Evolutionary conservation across 2,888 invertebrate species (phyloP), one percentile per base, ranked within the genome.

Genomic region (Boloria selene): DNA sequence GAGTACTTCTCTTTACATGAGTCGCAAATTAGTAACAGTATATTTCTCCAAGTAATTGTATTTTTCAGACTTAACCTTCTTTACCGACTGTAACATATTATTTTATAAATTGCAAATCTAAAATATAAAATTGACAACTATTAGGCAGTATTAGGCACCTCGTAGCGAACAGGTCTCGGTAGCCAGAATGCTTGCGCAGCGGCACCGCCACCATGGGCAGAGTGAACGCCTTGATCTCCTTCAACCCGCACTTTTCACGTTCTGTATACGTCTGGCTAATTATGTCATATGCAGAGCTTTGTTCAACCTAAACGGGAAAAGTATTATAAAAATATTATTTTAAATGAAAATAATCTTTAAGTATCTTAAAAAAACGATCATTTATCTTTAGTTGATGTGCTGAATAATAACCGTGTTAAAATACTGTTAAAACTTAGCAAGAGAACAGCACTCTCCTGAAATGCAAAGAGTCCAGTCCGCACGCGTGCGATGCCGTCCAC

Each of bases 241-340:
- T 90, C 18, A 95, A 83, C 1, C 93, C 93, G 74, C 94, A 95
- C 80, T 95, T 95, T 79, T 95, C 94, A 3, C 87, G 86, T 80
- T 94, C 94, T 69, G 88, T 92, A 76, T 92, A 95, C 1, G 94
- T 94, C 74, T 93, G 89, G 77, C 93, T 93, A 69, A 94, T 93
- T 16, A 94, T 86, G 71, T 94, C 93, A 79, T 94, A 94, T 10
- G 93, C 94, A 0, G 94, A 86, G 55, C 92, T 91, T 26, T 92
- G 82, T 73, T 94, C 94, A 65, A 94, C 91, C 92, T 93, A 62
- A 1, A 31, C 3, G 13, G 42, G 16, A 16, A 44, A n/a, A n/a
- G n/a, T n/a, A n/a, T n/a, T n/a, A n/a, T n/a, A n/a, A 50, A 47
- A 13, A 26, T 14, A 14, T 17, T 14, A 18, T 13, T 55, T 13